These are phyloP conservation scores for Phocoena phocoena DNA, from an alignment of 2,113 vertebrate species.

Conservation along the genomic window DNA sequence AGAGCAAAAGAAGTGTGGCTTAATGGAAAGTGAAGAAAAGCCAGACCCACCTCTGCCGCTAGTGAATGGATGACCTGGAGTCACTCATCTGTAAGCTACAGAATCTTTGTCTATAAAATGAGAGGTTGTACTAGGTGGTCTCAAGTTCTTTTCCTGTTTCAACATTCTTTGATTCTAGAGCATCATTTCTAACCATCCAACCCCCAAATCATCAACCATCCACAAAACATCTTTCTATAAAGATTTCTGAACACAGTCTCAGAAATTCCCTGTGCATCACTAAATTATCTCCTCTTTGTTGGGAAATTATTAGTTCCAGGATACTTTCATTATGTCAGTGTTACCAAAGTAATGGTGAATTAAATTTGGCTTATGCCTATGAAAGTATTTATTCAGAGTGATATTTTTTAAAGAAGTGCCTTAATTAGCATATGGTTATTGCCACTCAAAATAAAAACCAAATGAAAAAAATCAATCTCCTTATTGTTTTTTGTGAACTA, in stretches of 20 bases:
- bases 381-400: not conserved
- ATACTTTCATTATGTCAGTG: not conserved
- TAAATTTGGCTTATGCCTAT: not conserved
- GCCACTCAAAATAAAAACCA: not conserved
- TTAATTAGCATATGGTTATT: not conserved
- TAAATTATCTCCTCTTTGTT: not conserved
- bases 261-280: not conserved
- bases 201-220: not conserved
- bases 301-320: not conserved
- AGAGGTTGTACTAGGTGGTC: not conserved
- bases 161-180: not conserved
- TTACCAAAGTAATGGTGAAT: slow-evolving; percentile 14
- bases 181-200: not conserved
- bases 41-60: not conserved
- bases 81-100: not conserved
- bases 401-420: not conserved
- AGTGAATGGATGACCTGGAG: not conserved
- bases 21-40: not conserved
- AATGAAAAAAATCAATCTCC: not conserved
- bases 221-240: not conserved
- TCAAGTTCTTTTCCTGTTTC: not conserved
- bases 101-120: not conserved
- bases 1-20: not conserved
- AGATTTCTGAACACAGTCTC: not conserved
- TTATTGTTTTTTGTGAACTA: not conserved